phyloP scores from a whole-genome alignment of 2,113 vertebrate species.

The Hoplias malabaricus region DNA sequence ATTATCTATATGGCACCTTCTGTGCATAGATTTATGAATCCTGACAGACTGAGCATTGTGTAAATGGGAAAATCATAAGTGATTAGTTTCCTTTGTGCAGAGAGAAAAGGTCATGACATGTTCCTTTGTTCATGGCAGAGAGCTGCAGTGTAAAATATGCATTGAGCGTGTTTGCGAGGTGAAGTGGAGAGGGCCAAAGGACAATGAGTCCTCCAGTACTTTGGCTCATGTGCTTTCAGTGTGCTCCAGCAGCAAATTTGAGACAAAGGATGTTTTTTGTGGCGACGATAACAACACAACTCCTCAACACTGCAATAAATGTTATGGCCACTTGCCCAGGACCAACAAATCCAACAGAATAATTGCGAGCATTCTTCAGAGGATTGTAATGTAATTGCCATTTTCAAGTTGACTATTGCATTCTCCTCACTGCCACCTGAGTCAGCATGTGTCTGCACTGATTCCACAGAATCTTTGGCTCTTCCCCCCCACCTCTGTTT shows the following conservation, averaged over 20 bases:
- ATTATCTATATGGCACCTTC: background rate
- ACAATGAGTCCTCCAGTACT: background rate
- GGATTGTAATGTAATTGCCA: constrained; percentile 48
- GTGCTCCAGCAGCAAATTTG: constrained; percentile 6
- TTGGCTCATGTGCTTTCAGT: background rate
- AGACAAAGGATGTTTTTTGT: constrained; percentile 41
- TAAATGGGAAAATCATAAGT: background rate
- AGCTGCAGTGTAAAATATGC: background rate
- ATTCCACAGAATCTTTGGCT: no score
- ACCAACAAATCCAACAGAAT: constrained; percentile 45
- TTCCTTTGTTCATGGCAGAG: background rate
- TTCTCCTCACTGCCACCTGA: constrained; percentile 41
- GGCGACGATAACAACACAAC: constrained; percentile 24
- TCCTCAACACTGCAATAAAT: constrained; percentile 36
- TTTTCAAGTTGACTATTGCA: constrained; percentile 50
- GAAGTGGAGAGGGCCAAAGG: background rate
- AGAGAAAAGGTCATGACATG: background rate
- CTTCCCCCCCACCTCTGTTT: constrained; percentile 14
- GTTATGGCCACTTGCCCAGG: constrained; percentile 50
- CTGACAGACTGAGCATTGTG: background rate
- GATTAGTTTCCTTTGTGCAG: background rate
- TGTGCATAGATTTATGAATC: background rate
- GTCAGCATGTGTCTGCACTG: constrained; percentile 51
- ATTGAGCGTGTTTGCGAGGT: background rate
- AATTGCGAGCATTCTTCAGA: constrained; percentile 40